Conservation (phyloP, 2,888 invertebrate species). For the Criorhina ranunculi region DNA sequence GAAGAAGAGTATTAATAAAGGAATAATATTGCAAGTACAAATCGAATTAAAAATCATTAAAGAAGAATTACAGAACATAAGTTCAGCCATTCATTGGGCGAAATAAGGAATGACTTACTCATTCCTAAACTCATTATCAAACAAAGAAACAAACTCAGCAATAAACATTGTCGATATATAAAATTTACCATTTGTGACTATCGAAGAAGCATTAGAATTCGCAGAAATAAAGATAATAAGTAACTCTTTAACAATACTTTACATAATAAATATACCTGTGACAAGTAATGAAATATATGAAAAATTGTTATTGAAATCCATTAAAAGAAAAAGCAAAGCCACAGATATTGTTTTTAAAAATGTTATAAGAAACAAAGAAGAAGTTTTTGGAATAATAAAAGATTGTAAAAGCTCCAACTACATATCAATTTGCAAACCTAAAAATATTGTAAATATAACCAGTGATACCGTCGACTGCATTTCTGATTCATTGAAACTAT, state of each 20-base stretch:
- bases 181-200: constrained; percentile 34
- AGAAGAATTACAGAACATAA: no score
- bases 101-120: no score
- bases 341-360: constrained; percentile 25
- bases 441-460: constrained; percentile 19
- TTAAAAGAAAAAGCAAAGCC: constrained; percentile 36
- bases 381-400: constrained; percentile 20
- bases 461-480: no score
- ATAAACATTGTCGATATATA: constrained; percentile 34
- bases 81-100: no score
- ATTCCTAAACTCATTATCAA: constrained; percentile 54
- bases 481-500: no score
- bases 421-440: constrained; percentile 24
- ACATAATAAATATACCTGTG: constrained; percentile 54
- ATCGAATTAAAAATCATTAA: no score
- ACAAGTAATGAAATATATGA: constrained; percentile 42
- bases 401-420: constrained; percentile 26
- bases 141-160: constrained; percentile 42
- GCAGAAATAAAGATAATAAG: constrained; percentile 35
- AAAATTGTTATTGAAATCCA: constrained; percentile 35
- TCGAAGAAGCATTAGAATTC: constrained; percentile 59
- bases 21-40: no score
- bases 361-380: constrained; percentile 23
- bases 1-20: no score
- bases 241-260: constrained; percentile 30